phyloP scores from a whole-genome alignment of 2,797 vertebrate species.

The Rhinophrynus dorsalis region DNA sequence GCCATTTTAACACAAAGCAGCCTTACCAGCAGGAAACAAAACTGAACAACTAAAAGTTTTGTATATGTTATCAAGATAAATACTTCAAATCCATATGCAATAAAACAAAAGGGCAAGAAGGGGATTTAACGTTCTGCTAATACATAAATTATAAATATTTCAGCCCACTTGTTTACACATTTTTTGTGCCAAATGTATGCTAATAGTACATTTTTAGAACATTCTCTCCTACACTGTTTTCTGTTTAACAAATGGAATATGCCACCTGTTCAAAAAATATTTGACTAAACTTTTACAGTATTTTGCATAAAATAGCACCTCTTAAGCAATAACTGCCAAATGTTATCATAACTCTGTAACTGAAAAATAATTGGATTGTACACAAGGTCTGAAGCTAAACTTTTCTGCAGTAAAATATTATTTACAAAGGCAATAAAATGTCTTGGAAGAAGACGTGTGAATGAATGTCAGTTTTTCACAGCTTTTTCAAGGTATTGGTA shows the following conservation, averaged over 20 bases:
- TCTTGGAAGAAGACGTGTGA: too few species aligned
- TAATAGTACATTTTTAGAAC: conserved; percentile 47
- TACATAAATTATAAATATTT: conserved; percentile 39
- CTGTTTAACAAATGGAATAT: conserved; percentile 48
- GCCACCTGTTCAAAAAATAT: conserved; percentile 49
- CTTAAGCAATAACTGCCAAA: conserved; percentile 27
- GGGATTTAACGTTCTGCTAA: conserved; percentile 35
- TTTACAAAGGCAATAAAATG: background rate
- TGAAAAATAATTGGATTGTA: conserved; percentile 2
- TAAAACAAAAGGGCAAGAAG: conserved; percentile 12
- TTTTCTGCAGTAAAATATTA: background rate
- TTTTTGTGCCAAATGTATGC: conserved; percentile 38
- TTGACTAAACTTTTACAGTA: conserved; percentile 43
- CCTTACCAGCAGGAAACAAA: too few species aligned
- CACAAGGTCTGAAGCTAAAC: background rate
- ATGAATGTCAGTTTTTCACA: too few species aligned
- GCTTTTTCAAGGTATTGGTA: too few species aligned
- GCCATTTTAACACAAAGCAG: too few species aligned
- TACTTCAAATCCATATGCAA: conserved; percentile 5
- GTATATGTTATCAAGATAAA: background rate
- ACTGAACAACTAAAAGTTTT: background rate
- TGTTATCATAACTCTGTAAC: background rate
- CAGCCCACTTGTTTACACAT: conserved; percentile 46
- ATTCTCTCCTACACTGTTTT: conserved; percentile 49
- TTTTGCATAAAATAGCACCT: conserved; percentile 47